Conservation (phyloP, 2,113 vertebrate species). For the Salvelinus namaycush region DNA sequence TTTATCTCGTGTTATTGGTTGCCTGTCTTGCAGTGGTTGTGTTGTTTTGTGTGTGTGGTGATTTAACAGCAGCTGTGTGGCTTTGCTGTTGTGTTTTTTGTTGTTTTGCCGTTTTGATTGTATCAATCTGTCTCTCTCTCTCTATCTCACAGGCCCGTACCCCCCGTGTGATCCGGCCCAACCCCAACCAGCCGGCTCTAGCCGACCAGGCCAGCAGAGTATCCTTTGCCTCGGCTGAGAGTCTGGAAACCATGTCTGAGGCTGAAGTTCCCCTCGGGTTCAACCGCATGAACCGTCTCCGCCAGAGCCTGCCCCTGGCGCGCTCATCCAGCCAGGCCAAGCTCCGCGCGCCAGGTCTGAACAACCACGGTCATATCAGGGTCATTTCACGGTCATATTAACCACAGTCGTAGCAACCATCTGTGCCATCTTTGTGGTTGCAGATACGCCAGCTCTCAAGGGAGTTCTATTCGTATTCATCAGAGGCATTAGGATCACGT, state of each 20-base stretch:
- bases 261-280: conserved; percentile 91
- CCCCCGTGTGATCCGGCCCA: conserved; percentile 84
- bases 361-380: neutral
- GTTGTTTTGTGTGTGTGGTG: neutral
- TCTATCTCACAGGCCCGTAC: conserved; percentile 82
- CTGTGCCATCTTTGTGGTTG: too few relatives aligned
- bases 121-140: neutral
- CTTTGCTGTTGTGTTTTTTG: neutral
- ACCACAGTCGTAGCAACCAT: too few relatives aligned
- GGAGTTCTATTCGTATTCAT: too few relatives aligned
- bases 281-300: conserved; percentile 94
- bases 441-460: too few relatives aligned
- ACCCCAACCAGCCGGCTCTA: conserved; percentile 81
- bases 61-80: neutral
- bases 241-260: conserved; percentile 95
- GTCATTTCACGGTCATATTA: too few relatives aligned
- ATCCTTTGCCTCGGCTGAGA: conserved; percentile 91
- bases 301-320: conserved; percentile 94
- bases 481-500: too few relatives aligned
- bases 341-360: conserved; percentile 89
- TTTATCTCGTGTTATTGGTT: neutral
- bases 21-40: conserved; percentile 21
- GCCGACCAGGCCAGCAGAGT: conserved; percentile 89
- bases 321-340: conserved; percentile 96
- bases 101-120: neutral